Percentiles rank a stretch among this genome's conserved stretches.
phyloP scores from a whole-genome alignment of 2,888 invertebrate genomes.

The Eretmocerus hayati region DNA sequence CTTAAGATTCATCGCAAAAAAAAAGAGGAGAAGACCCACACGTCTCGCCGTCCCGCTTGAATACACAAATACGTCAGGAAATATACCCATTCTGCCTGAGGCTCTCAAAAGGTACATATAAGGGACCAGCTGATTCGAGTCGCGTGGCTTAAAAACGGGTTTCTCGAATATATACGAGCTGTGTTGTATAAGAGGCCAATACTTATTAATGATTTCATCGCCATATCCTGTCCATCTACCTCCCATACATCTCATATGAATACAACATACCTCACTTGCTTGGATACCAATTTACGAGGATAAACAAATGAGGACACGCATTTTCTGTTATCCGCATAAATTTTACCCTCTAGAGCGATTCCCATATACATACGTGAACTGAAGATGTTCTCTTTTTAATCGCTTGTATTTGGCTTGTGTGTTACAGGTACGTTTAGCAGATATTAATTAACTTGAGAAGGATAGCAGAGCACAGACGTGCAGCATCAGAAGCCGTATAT shows the following conservation, averaged over 20 bases:
- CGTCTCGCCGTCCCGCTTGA: no score
- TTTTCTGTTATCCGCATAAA: constrained; percentile 11
- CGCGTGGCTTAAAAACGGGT: constrained; percentile 23
- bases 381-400: constrained; percentile 4
- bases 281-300: constrained; percentile 13
- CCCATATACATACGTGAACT: background rate
- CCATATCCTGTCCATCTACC: background rate
- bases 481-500: background rate
- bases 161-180: constrained; percentile 5
- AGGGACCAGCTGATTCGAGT: constrained; percentile 7
- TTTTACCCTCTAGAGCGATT: constrained; percentile 7
- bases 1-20: constrained; percentile 16
- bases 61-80: no score
- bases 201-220: constrained; percentile 20
- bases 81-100: no score
- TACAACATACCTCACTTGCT: constrained; percentile 4
- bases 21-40: background rate
- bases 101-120: background rate
- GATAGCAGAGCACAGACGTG: background rate
- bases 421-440: constrained; percentile 14
- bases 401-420: constrained; percentile 2
- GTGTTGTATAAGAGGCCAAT: background rate
- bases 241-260: no score
- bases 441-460: constrained; percentile 9
- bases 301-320: constrained; percentile 16